Base-by-base conservation (phyloP, 2,113 vertebrate genomes). In the Bos javanicus region DNA sequence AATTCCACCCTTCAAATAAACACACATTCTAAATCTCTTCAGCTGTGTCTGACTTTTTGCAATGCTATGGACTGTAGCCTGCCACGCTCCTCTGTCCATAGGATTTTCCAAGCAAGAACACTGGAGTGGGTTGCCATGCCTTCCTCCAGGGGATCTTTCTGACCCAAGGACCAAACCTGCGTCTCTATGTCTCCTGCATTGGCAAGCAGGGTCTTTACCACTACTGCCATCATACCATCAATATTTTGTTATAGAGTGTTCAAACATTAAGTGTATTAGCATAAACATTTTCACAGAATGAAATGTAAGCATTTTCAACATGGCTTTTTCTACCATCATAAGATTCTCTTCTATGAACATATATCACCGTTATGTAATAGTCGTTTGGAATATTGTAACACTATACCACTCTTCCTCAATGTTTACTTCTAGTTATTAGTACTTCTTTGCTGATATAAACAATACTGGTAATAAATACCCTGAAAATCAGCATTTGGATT, bases 281-380 rank as follows among this genome's bases (percentile, higher is more conserved):
- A 90, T 92, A 92, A 95, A 85, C 26, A 82, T 82, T 95, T 76
- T 87, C 26, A 92, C 3, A 36, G 30, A 95, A 94, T 74, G n/a
- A 92, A 87, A 94, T 74, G 52, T 54, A 26, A 12, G 87, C 71
- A 96, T 97, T 95, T 94, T 90, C 23, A 60, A 57, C 25, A 78
- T 76, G 64, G 3, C 21, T 90, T 92, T 94, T 87, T 36, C 88
- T 62, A 52, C 26, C 14, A 60, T 60, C 26, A 46, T 74, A 91
- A 82, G 91, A 57, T 93, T 89, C 50, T 71, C 54, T 28, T 54
- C 30, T 57, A n/a, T 39, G 60, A 90, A 83, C 54, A 60, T 8
- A 39, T 62, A 93, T 60, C 28, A 54, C 7, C 48, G 12, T 39
- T 26, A 48, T 43, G 10, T 81, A 76, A 85, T 26, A 82, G 48